phyloP scores from a whole-genome alignment of 1,140 invertebrate species.

The Maniola jurtina region DNA sequence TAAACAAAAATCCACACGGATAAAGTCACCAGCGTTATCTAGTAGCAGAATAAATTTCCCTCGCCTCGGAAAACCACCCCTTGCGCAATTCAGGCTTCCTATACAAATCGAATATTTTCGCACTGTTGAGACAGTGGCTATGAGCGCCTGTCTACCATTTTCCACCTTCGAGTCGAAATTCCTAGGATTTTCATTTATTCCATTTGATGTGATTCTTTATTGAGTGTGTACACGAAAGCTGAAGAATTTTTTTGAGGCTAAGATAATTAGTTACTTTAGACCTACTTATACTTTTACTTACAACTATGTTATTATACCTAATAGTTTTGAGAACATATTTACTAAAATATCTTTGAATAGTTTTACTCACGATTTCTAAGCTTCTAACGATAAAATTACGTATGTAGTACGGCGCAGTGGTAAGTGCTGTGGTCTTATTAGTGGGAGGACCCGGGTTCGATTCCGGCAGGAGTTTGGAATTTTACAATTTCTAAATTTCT shows the following conservation, averaged over 20 bases:
- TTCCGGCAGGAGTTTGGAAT: too few species aligned
- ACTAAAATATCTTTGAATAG: too few species aligned
- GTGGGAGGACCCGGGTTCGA: too few species aligned
- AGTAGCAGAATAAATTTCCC: background rate
- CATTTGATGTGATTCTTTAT: background rate
- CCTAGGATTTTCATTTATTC: slow-evolving; percentile 1
- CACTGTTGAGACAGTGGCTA: slow-evolving; percentile 15
- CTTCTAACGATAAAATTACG: too few species aligned
- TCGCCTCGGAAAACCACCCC: background rate
- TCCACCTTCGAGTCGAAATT: background rate
- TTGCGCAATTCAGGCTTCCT: slow-evolving; percentile 22
- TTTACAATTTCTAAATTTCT: too few species aligned
- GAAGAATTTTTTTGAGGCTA: background rate
- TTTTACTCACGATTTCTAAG: too few species aligned
- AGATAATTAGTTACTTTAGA: background rate
- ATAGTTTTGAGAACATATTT: too few species aligned
- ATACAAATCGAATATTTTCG: slow-evolving; percentile 34
- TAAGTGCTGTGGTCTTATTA: too few species aligned
- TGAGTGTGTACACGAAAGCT: background rate
- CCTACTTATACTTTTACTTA: background rate
- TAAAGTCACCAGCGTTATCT: too few species aligned
- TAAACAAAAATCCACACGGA: too few species aligned
- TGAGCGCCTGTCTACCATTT: background rate
- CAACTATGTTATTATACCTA: too few species aligned
- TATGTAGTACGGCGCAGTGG: too few species aligned